Base-by-base conservation (phyloP, 2,888 invertebrate species). In the Ochropacha duplaris region DNA sequence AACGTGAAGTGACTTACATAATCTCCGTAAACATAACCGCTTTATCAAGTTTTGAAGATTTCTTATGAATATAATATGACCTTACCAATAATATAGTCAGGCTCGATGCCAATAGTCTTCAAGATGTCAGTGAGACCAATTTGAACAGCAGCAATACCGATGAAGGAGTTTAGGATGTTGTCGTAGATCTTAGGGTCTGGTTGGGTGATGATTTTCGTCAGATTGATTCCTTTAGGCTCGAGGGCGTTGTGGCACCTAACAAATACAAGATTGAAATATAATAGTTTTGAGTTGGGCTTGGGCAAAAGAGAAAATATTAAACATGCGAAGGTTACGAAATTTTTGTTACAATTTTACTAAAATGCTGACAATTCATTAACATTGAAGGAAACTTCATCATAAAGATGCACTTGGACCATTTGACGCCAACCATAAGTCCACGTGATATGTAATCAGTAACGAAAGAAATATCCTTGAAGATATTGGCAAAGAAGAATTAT, bases 101-200 rank as follows among this genome's bases (percentile, higher is more conserved):
- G 92, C 61, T 87, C 88, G 44, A 93, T 84, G 9, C 93, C 92
- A 57, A 94, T 67, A 11, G 88, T 75, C 71, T 89, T 94, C 39
- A 94, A 69, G 2, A 94, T 63, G 62, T 94, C 94, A 9, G 92
- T 92, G n/a, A 93, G 84, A 67, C 92, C 93, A 52, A 93, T 76
- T 83, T 88, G 97, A 16, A 96, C 94, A 14, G 96, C 95, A 3
- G 96, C 95, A 66, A 96, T 96, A 22, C 95, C 95, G 28, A 96
- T 94, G 86, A 96, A 96, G 4, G 95, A 95, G 84, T 95, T 94
- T 0, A 96, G 86, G 26, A 95, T 95, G 76, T 95, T 94, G 70
- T 95, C 94, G 76, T 95, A 95, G 60, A 94, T 94, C 64, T 90
- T 93, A 0, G 94, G 94, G 71, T 96, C 94, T 0, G 92, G 84